These are phyloP conservation scores for Oncorhynchus keta DNA, from an alignment of 2,113 vertebrate genomes.

Conservation along the genomic window DNA sequence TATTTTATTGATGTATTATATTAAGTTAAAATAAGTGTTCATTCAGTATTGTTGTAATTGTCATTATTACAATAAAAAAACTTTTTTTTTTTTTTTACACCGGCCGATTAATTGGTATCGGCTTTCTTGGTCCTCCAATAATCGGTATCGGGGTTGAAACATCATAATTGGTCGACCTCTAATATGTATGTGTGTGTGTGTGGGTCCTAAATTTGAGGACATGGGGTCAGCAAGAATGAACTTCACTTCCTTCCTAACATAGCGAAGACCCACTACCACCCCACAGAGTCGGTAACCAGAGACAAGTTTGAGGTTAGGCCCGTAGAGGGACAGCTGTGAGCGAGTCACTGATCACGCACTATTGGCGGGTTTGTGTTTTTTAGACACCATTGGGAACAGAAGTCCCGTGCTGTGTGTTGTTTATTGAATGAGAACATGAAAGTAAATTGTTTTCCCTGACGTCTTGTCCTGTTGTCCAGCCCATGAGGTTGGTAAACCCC, in stretches of 20 bases:
- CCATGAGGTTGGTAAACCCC: conserved; percentile 49
- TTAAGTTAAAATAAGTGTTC: too few species aligned
- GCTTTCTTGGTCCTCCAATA: too few species aligned
- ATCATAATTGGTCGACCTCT: too few species aligned
- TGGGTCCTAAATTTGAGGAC: too few species aligned
- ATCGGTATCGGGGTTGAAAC: too few species aligned
- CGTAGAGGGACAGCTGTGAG: conserved; percentile 55
- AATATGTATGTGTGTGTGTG: too few species aligned
- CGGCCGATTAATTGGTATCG: too few species aligned
- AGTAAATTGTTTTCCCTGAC: conserved; percentile 56
- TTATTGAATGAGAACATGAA: conserved; percentile 58
- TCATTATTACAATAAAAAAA: too few species aligned
- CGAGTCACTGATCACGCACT: background rate
- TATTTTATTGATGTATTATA: too few species aligned
- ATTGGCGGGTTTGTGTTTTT: conserved; percentile 14
- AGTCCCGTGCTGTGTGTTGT: conserved; percentile 32
- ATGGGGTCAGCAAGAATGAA: too few species aligned
- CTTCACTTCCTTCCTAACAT: background rate
- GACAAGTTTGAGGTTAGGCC: conserved; percentile 36
- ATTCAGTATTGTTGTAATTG: too few species aligned
- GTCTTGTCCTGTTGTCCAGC: conserved; percentile 39
- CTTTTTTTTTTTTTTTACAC: too few species aligned
- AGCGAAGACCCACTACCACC: background rate
- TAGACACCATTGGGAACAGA: conserved; percentile 34
- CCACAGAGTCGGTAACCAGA: conserved; percentile 43